phyloP scores from a whole-genome alignment of 2,888 invertebrate genomes.

The Drosophila rellima region DNA sequence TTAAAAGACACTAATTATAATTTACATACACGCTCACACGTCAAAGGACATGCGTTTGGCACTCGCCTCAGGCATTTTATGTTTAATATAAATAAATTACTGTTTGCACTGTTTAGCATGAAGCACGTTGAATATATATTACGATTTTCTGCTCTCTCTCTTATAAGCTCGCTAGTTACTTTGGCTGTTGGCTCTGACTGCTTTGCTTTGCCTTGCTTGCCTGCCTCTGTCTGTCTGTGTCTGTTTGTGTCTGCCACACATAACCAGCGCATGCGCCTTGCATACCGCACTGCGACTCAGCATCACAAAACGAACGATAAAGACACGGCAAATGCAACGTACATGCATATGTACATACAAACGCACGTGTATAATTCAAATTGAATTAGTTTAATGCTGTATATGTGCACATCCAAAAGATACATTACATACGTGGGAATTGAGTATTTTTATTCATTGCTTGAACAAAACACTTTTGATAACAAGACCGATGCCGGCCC shows the following conservation, averaged over 20 bases:
- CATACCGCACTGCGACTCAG: slow-evolving; percentile 20
- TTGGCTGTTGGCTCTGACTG: slow-evolving; percentile 55
- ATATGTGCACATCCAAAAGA: background rate
- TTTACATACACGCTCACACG: slow-evolving; percentile 58
- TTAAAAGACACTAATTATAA: slow-evolving; percentile 29
- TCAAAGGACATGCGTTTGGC: slow-evolving; percentile 71
- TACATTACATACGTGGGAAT: background rate
- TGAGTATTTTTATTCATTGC: slow-evolving; percentile 19
- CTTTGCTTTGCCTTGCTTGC: slow-evolving; percentile 24
- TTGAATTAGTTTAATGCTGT: slow-evolving; percentile 3
- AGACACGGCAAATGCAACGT: slow-evolving; percentile 29
- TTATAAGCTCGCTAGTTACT: slow-evolving; percentile 60
- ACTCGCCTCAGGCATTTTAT: slow-evolving; percentile 66
- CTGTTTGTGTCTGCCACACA: slow-evolving; percentile 17
- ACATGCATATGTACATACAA: slow-evolving; percentile 1
- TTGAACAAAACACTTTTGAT: slow-evolving; percentile 22
- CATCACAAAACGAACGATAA: slow-evolving; percentile 7
- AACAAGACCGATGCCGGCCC: slow-evolving; percentile 24
- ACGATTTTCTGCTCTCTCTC: slow-evolving; percentile 64
- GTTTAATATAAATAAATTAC: slow-evolving; percentile 57
- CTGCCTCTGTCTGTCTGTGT: slow-evolving; percentile 21
- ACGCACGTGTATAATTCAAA: slow-evolving; percentile 3
- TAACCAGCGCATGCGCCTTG: slow-evolving; percentile 46
- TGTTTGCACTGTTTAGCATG: slow-evolving; percentile 51
- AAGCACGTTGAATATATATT: slow-evolving; percentile 65